Base-by-base conservation (phyloP, 2,113 vertebrate genomes). In the Papio anubis region DNA sequence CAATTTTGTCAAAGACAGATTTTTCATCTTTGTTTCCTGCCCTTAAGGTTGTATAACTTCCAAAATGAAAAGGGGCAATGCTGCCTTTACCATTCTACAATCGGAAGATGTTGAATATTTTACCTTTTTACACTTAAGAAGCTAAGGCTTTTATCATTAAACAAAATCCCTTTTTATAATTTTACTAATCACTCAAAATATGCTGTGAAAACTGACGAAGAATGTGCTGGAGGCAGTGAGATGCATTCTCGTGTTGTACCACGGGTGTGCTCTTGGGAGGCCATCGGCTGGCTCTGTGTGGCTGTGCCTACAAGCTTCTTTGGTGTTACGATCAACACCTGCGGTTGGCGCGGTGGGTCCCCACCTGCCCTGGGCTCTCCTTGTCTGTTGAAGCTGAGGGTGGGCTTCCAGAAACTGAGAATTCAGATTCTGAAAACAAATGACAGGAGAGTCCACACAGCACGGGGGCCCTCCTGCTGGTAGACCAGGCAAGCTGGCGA, bases 401-500 rank as follows among this genome's bases (percentile, higher is more conserved):
- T 3, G 8, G 40, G 23, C 13, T 55, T 9, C 20, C 18, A 3
- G 32, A 87, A 80, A 35, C 14, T 14, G 2, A 23, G 30, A 18
- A 52, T 35, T 43, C 17, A 12, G 55, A 18, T 35, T 88, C 55
- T 43, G 48, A 70, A 75, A 73, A 20, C 40, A 35, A 18, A 25
- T 14, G 79, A 18, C 66, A 11, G 61, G 17, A 16, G 20, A 3
- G 11, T 13, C 45, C 8, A 5, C 8, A 75, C 1, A 32, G 35
- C 27, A 1, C 1, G 1, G 68, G 45, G 6, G 43, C 35, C 43
- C 14, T 38, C 32, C 48, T 2, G 43, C 4, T 3, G 17, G 40
- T 32, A n/a, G 12, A 5, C 2, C 0, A 27, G 59, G 30, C 52
- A 27, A 55, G 68, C 35, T 1, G 0, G 17, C 1, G 38, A 57